Evolutionary conservation across 2,797 vertebrate species (phyloP), one percentile per base, ranked within the genome.

Genomic region (Hybognathus amarus): DNA sequence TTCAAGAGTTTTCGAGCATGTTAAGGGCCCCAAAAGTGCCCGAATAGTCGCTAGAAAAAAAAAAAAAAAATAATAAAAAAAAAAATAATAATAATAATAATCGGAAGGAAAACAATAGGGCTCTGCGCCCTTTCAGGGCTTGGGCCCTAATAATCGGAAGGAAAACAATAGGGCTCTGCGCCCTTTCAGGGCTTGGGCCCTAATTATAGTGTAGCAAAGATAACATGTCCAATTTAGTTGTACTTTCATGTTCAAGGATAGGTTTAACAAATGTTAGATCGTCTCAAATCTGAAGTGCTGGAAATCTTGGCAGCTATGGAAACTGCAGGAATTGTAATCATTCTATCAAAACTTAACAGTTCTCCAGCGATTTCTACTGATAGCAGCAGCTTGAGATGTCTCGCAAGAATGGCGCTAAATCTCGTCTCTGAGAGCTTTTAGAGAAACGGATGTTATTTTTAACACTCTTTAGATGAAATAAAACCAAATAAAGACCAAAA

Each of bases 401-500:
- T 82, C 17, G 42, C 33, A 66, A 74, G 59, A 75, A 74, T 22
- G 70, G 6, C 2, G 71, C 42, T 45, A 82, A 75, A 40, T 54
- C 10, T 67, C 2, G 15, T 79, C 40, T 79, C 77, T 1, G 27
- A n/a, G 27, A n/a, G 76, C 76, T 64, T 18, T 47, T 33, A 9
- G 59, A 77, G 63, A 79, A 79, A 68, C 63, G 68, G 63, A 79
- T 79, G 77, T 79, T 68, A 79, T 79, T 79, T 67, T n/a, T 52
- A 68, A 79, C 64, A 38, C 61, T 38, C 13, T 54, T 79, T 79
- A 54, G 4, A 52, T 38, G 13, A 79, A 68, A 68, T 79, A 22
- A 79, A 79, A 27, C 77, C 77, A 42, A 42, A 47, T 47, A 17
- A 56, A 54, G 38, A 64, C 22, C 20, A 63, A 33, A 71, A 47